phyloP scores from a whole-genome alignment of 2,888 invertebrate species.

The Isoperla grammatica region DNA sequence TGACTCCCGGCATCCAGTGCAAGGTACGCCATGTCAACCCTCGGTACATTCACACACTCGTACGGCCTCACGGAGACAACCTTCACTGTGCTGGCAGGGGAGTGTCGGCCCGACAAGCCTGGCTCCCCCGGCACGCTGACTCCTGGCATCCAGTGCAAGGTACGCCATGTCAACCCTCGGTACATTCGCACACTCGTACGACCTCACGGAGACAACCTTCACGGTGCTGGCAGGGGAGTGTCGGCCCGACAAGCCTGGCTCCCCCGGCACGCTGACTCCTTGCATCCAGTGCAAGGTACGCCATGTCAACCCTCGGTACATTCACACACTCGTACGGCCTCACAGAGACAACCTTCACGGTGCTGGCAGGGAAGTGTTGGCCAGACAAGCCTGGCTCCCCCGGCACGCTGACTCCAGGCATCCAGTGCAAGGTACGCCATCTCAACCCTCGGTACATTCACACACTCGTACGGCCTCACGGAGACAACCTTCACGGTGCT shows the following conservation, averaged over 20 bases:
- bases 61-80: slow-evolving; percentile 80
- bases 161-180: no score
- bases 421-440: slow-evolving; percentile 40
- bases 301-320: no score
- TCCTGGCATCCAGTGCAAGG: slow-evolving; percentile 37
- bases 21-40: no score
- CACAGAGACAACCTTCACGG: slow-evolving; percentile 68
- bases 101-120: slow-evolving; percentile 37
- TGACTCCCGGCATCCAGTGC: slow-evolving; percentile 30
- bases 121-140: slow-evolving; percentile 32
- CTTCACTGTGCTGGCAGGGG: slow-evolving; percentile 49
- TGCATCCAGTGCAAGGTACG: slow-evolving; percentile 37
- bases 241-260: slow-evolving; percentile 33
- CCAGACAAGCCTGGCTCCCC: slow-evolving; percentile 32
- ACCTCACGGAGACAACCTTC: slow-evolving; percentile 73
- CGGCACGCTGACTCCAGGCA: slow-evolving; percentile 31
- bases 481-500: slow-evolving; percentile 63
- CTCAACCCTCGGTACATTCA: no score
- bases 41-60: no score
- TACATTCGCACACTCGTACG: slow-evolving; percentile 81
- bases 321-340: slow-evolving; percentile 80
- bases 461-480: slow-evolving; percentile 79
- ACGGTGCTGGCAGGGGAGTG: slow-evolving; percentile 47
- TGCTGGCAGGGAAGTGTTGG: slow-evolving; percentile 44
- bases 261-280: slow-evolving; percentile 31